phyloP scores from a whole-genome alignment of 2,888 invertebrate species.

The Barypeithes pellucidus region DNA sequence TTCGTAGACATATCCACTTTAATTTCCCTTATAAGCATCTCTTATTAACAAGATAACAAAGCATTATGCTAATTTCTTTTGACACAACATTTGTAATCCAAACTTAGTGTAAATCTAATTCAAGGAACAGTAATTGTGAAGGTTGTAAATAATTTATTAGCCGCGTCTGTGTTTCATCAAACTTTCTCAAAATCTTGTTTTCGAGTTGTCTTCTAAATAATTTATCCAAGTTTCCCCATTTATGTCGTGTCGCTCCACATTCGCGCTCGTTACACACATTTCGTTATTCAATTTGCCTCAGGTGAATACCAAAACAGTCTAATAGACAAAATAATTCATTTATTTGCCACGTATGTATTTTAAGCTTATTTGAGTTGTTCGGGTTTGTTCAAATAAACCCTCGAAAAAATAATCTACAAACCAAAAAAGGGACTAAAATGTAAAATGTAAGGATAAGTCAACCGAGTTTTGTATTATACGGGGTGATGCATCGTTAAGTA shows the following conservation, averaged over 20 bases:
- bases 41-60: background rate
- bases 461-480: too few species aligned
- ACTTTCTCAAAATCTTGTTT: conserved; percentile 28
- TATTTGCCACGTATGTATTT: conserved; percentile 8
- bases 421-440: too few species aligned
- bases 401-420: too few species aligned
- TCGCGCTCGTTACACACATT: conserved; percentile 25
- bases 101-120: conserved; percentile 10
- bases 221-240: conserved; percentile 29
- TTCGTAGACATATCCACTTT: background rate
- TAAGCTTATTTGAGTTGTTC: background rate
- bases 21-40: background rate
- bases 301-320: conserved; percentile 23
- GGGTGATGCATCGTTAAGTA: too few species aligned
- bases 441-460: too few species aligned
- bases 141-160: conserved; percentile 22
- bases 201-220: conserved; percentile 28
- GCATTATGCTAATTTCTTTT: conserved; percentile 9
- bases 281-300: conserved; percentile 31
- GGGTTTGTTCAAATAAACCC: too few species aligned
- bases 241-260: conserved; percentile 26
- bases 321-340: conserved; percentile 22
- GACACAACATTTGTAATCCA: conserved; percentile 2
- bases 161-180: conserved; percentile 17
- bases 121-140: conserved; percentile 5